Base-by-base conservation (phyloP, 2,888 invertebrate genomes). In the Bombylius major region DNA sequence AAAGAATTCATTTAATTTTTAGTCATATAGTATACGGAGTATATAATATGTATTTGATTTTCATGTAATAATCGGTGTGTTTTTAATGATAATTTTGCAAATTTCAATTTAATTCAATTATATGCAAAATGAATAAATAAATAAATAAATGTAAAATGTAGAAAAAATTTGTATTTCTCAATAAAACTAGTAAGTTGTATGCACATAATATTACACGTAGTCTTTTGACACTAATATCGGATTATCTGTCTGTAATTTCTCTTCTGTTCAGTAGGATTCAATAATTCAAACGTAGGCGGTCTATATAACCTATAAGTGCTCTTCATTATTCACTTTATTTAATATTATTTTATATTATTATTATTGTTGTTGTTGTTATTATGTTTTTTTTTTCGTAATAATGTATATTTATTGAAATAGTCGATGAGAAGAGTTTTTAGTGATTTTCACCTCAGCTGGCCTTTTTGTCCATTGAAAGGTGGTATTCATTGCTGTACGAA, bases 371-470 rank as follows among this genome's bases (percentile, higher is more conserved):
- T 36, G 34, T 36, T 7, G 7, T 36, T 7, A 36, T 7, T 42
- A 42, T 42, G 6, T 11, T 42, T 8, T 42, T 11, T 42, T 11
- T 42, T 6, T 36, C 9, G 36, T 36, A 36, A 36, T 36, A 36
- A 8, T 42, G 39, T 42, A 42, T 11, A 11, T 42, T 42, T 42
- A 36, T 36, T 36, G 11, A 11, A 42, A 23, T 11, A 42, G 39
- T 42, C 39, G 39, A 42, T 42, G 12, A 42, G 39, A 42, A 11
- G 39, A 7, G 5, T 36, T 42, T 42, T 42, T 42, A 11, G 55
- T 54, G 54, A 55, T 55, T 55, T 55, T 55, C 55, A 55, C 55
- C 51, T 55, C 50, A 45, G 55, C 46, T 55, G 50, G 46, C 47
- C 31, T 31, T 46, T 55, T n/a, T 42, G 5, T 36, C 7, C 7